Evolutionary conservation across 64 coral and sea anemone species (phyloP), one percentile per base, ranked within the genome.

Genomic region (Stichodactyla helianthus): DNA sequence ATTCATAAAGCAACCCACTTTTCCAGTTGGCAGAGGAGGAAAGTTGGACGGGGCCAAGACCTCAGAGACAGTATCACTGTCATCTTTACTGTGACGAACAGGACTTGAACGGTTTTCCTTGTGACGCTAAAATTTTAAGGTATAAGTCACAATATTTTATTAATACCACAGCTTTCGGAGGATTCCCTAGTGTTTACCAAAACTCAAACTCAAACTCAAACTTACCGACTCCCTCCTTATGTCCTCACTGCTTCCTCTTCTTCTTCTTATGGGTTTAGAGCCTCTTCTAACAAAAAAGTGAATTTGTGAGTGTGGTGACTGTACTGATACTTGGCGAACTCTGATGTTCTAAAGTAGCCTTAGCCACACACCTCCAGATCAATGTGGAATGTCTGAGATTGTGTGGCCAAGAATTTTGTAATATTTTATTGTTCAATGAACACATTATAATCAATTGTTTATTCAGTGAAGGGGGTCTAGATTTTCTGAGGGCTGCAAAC

Each of bases 51-150:
- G 89, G 31, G 83, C 77, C 55, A 91, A 85, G 55, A 86, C 89
- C 15, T 74, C 68, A 27, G 68, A 74, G 54, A 91, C 67, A 61
- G 89, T 71, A 64, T 91, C 89, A 90, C 89, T 91, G 59, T 91
- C 89, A 91, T 91, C 89, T 91, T 91, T 91, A 80, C 89, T 91
- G 57, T 91, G 89, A 52, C 89, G 54, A 22, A 91, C 71, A 27
- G 89, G 89, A 23, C 89, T 91, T 25, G 82, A 79, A 57, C 84
- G 71, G 28, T 57, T 77, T 67, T 91, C 89, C 51, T 60, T 79
- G 50, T 85, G 82, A 55, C 89, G 89, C 89, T 91, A 53, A 3
- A 80, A 23, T 50, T 51, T 12, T 17, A 53, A 81, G 15, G 16
- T 25, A 50, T 6, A 79, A 77, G n/a, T 77, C 11, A 22, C 2